These are phyloP conservation scores for Chorisops tibialis DNA, from an alignment of 2,888 invertebrate species.

Conservation along the genomic window DNA sequence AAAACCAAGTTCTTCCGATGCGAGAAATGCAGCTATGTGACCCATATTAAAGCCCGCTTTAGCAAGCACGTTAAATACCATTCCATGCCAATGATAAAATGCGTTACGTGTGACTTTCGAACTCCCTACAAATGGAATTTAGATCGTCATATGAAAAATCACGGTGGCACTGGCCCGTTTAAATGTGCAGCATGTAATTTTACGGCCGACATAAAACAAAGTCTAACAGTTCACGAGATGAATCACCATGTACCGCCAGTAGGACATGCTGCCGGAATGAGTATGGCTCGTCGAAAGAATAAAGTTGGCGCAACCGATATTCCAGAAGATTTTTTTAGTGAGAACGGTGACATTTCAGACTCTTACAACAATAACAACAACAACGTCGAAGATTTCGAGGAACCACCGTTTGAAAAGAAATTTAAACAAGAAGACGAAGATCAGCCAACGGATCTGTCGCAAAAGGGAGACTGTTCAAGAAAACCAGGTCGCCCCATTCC, in stretches of 20 bases:
- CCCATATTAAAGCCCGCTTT: slow-evolving; percentile 82
- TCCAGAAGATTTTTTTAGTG: slow-evolving; percentile 35
- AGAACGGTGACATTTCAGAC: slow-evolving; percentile 29
- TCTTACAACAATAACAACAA: slow-evolving; percentile 38
- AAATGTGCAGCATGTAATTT: slow-evolving; percentile 86
- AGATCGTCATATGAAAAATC: slow-evolving; percentile 90
- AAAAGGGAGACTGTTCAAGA: slow-evolving; percentile 50
- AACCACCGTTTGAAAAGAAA: slow-evolving; percentile 38
- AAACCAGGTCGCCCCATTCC: slow-evolving; percentile 65
- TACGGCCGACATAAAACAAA: slow-evolving; percentile 87
- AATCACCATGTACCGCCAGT: slow-evolving; percentile 83
- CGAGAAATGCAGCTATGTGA: slow-evolving; percentile 85
- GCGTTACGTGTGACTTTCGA: slow-evolving; percentile 87
- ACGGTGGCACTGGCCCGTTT: slow-evolving; percentile 80
- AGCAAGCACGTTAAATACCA: slow-evolving; percentile 93
- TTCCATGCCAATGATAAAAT: slow-evolving; percentile 92
- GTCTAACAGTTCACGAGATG: slow-evolving; percentile 86
- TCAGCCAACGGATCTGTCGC: slow-evolving; percentile 49
- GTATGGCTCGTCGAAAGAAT: slow-evolving; percentile 62
- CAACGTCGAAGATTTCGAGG: slow-evolving; percentile 48
- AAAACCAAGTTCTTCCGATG: slow-evolving; percentile 81
- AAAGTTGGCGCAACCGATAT: slow-evolving; percentile 65
- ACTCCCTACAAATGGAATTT: slow-evolving; percentile 92
- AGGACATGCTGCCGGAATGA: slow-evolving; percentile 60
- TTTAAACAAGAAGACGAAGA: slow-evolving; percentile 47